phyloP scores from a whole-genome alignment of 2,888 invertebrate genomes.

The Rhorus exstirpatorius region DNA sequence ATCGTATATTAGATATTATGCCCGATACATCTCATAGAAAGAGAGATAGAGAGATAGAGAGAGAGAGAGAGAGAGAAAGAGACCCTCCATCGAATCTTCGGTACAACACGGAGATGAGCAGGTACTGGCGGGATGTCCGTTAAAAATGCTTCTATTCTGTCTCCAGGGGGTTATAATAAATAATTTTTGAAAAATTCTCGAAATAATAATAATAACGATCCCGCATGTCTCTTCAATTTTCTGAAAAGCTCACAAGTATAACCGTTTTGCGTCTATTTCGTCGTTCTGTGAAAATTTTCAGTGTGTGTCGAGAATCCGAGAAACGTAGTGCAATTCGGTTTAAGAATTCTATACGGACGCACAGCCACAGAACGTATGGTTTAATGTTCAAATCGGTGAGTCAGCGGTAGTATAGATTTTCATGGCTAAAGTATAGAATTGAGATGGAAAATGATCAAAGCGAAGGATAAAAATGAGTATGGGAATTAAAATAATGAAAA shows the following conservation, averaged over 20 bases:
- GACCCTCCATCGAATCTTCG: slow-evolving; percentile 1
- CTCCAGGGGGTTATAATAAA: background rate
- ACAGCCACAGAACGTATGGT: background rate
- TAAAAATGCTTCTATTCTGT: background rate
- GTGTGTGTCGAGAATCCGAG: slow-evolving; percentile 5
- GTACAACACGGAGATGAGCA: background rate
- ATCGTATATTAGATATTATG: slow-evolving; percentile 54
- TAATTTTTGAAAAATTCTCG: background rate
- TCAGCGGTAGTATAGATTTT: background rate
- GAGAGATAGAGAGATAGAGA: background rate
- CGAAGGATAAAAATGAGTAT: background rate
- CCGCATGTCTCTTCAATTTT: background rate
- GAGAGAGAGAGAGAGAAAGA: background rate
- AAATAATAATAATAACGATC: background rate
- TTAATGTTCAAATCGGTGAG: background rate
- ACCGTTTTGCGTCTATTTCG: slow-evolving; percentile 2
- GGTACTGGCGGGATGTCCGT: background rate
- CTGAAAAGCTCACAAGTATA: background rate
- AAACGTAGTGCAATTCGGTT: slow-evolving; percentile 1
- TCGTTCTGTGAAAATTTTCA: slow-evolving; percentile 36
- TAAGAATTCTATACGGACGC: background rate
- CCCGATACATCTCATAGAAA: background rate
- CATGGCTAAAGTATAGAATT: background rate
- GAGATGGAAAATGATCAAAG: background rate
- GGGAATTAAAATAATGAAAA: background rate